These are phyloP conservation scores for Chaetorhynchus papuensis DNA, from an alignment of 2,113 vertebrate genomes.

Conservation along the genomic window DNA sequence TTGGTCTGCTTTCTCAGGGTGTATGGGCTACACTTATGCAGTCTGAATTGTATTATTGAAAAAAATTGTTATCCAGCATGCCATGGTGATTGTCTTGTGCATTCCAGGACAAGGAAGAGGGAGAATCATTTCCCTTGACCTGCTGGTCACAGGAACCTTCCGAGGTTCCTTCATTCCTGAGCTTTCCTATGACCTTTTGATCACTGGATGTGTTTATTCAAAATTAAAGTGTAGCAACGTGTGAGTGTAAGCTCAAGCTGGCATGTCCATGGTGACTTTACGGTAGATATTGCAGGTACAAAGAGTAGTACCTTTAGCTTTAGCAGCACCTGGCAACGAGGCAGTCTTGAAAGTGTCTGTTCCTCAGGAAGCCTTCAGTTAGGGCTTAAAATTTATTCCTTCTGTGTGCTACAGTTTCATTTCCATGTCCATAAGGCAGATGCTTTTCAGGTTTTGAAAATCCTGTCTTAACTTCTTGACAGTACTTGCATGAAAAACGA, in stretches of 20 bases:
- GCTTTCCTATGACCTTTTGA: neutral
- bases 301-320: neutral
- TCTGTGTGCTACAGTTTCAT: neutral
- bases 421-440: neutral
- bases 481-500: neutral
- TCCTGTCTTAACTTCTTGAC: neutral
- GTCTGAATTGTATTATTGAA: neutral
- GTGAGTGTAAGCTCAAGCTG: neutral
- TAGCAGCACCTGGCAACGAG: neutral
- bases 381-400: neutral
- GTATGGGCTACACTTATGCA: neutral
- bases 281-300: neutral
- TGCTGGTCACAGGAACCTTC: neutral
- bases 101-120: neutral
- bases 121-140: too few species aligned
- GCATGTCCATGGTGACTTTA: neutral
- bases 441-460: neutral
- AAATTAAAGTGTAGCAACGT: accelerated
- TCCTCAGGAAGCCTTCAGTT: neutral
- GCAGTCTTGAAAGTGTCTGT: neutral
- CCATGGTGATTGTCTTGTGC: neutral
- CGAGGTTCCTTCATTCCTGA: neutral
- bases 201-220: neutral
- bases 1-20: neutral
- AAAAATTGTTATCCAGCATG: neutral